Evolutionary conservation across 2,797 vertebrate genomes (phyloP).

Genomic region (Gambusia yucatana): DNA sequence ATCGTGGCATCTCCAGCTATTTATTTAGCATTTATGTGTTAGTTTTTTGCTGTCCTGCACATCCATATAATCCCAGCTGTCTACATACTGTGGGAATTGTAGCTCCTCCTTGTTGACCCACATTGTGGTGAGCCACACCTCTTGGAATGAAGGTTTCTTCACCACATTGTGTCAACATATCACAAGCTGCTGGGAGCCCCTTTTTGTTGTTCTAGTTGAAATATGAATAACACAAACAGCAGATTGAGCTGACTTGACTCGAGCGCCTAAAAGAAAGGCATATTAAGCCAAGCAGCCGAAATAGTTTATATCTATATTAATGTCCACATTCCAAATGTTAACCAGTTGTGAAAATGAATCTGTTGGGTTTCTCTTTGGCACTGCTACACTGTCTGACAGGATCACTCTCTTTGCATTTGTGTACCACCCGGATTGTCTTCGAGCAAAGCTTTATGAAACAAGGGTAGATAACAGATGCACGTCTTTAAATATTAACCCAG

Average conservation of each 20-base stretch:
- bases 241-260: not conserved
- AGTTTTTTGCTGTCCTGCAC: slow-evolving; percentile 16
- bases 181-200: not conserved
- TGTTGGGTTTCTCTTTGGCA: not conserved
- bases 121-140: slow-evolving; percentile 20
- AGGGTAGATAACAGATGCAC: not conserved
- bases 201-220: slow-evolving; percentile 7
- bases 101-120: slow-evolving; percentile 23
- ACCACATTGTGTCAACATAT: slow-evolving; percentile 23
- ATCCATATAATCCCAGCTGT: slow-evolving; percentile 33
- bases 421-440: not conserved
- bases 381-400: not conserved
- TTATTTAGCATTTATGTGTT: slow-evolving; percentile 31
- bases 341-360: no score
- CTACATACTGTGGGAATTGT: slow-evolving; percentile 14
- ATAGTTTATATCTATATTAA: not conserved
- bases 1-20: not conserved
- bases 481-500: not conserved
- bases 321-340: no score
- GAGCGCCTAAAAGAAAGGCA: not conserved
- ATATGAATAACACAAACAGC: not conserved
- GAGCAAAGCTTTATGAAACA: not conserved
- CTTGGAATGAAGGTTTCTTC: slow-evolving; percentile 9
- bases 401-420: not conserved
- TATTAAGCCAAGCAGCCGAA: no score